These are phyloP conservation scores for Alaudala cheleensis DNA, from an alignment of 2,113 vertebrate species.

Conservation along the genomic window DNA sequence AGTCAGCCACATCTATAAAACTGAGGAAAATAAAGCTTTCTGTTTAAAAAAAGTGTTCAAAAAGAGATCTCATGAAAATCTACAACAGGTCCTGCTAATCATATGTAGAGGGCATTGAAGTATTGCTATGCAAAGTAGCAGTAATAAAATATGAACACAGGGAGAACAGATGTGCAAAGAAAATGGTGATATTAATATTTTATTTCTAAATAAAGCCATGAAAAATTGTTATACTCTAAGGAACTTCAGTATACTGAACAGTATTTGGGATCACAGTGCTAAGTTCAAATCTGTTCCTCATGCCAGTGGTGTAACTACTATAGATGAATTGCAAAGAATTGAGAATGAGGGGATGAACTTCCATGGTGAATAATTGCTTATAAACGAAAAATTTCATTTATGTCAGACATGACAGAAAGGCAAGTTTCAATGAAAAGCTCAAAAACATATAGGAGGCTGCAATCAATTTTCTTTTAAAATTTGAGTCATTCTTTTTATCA, in stretches of 20 bases:
- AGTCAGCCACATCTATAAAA: not conserved
- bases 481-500: not conserved
- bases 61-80: not conserved
- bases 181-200: not conserved
- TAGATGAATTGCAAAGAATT: not conserved
- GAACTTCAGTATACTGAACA: not conserved
- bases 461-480: not conserved
- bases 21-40: not conserved
- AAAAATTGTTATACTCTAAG: not conserved
- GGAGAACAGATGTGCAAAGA: not conserved
- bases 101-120: not conserved
- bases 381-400: not conserved
- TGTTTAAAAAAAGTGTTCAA: not conserved
- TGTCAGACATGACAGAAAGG: not conserved
- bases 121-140: not conserved
- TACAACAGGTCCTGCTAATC: not conserved
- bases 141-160: not conserved
- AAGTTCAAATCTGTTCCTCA: not conserved
- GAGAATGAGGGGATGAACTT: not conserved
- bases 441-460: not conserved
- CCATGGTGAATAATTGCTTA: not conserved
- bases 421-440: not conserved
- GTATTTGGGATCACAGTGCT: not conserved
- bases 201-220: not conserved
- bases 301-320: not conserved